Percentiles rank a stretch among this genome's conserved stretches.
phyloP scores from a whole-genome alignment of 2,888 invertebrate genomes.

The Cryptocephalus primarius region DNA sequence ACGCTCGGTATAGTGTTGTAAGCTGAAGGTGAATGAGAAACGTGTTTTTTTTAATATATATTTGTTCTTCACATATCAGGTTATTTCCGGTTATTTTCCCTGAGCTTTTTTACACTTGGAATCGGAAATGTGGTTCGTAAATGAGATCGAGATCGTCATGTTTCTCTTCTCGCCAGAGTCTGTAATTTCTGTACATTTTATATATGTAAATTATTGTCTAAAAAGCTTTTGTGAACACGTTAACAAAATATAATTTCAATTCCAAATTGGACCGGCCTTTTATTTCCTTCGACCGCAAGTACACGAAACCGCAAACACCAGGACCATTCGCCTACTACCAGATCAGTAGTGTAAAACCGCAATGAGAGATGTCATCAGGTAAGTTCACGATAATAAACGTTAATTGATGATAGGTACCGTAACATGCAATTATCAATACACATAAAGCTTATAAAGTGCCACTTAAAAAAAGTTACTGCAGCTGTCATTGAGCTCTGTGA shows the following conservation, averaged over 20 bases:
- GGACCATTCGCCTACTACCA: no score
- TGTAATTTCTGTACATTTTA: constrained; percentile 30
- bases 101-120: constrained; percentile 8
- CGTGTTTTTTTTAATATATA: constrained; percentile 20
- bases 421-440: no score
- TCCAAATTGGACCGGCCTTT: constrained; percentile 15
- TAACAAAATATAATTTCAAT: constrained; percentile 36
- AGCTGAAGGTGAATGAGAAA: constrained; percentile 31
- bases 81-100: constrained; percentile 5
- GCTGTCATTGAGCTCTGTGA: no score
- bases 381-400: no score
- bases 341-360: no score
- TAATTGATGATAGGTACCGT: no score
- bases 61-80: constrained; percentile 23
- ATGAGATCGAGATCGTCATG: constrained; percentile 10
- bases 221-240: constrained; percentile 39
- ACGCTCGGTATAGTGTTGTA: constrained; percentile 9
- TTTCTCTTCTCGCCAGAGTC: constrained; percentile 35
- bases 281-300: neutral
- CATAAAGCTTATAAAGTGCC: no score
- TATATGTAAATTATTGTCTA: constrained; percentile 33
- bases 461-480: no score
- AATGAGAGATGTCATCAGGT: no score
- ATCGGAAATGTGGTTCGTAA: neutral
- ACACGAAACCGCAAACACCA: neutral